A percentile compares a stretch with the other conserved stretches of the same genome.
These are phyloP conservation scores for Eumacrocentrus americanus DNA, from an alignment of 2,888 invertebrate genomes.

Conservation along the genomic window DNA sequence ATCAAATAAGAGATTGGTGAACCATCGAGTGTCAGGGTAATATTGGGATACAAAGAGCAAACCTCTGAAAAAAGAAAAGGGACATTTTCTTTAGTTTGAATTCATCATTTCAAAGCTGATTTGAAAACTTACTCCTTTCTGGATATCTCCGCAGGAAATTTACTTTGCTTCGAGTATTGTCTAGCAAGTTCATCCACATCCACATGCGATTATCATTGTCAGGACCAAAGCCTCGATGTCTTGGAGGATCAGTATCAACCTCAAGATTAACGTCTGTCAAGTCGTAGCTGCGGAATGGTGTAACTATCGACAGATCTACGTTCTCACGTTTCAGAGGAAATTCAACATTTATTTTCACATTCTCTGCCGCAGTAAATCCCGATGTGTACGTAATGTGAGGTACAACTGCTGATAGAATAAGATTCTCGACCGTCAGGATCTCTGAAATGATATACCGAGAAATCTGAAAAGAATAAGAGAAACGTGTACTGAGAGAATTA, in stretches of 20 bases:
- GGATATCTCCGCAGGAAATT: background rate
- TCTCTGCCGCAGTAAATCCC: constrained; percentile 41
- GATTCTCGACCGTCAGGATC: constrained; percentile 33
- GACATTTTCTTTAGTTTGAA: too few species aligned
- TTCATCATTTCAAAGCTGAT: background rate
- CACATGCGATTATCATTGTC: constrained; percentile 20
- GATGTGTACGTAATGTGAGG: constrained; percentile 36
- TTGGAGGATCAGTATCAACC: constrained; percentile 27
- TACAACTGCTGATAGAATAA: constrained; percentile 30
- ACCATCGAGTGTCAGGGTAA: constrained; percentile 42
- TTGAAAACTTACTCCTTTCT: background rate
- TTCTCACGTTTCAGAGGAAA: constrained; percentile 40
- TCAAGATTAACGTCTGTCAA: constrained; percentile 42
- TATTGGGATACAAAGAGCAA: constrained; percentile 49
- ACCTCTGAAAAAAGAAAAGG: constrained; percentile 36
- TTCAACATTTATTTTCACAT: constrained; percentile 36
- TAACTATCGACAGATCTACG: constrained; percentile 45
- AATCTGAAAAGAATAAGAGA: too few species aligned
- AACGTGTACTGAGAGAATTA: too few species aligned
- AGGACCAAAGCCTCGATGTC: constrained; percentile 33
- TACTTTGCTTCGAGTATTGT: background rate
- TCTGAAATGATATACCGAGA: constrained; percentile 29
- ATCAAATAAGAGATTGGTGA: constrained; percentile 37
- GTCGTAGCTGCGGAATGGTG: constrained; percentile 44
- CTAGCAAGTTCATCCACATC: background rate